Conservation (phyloP, 2,797 vertebrate species). For the Lates japonicus region DNA sequence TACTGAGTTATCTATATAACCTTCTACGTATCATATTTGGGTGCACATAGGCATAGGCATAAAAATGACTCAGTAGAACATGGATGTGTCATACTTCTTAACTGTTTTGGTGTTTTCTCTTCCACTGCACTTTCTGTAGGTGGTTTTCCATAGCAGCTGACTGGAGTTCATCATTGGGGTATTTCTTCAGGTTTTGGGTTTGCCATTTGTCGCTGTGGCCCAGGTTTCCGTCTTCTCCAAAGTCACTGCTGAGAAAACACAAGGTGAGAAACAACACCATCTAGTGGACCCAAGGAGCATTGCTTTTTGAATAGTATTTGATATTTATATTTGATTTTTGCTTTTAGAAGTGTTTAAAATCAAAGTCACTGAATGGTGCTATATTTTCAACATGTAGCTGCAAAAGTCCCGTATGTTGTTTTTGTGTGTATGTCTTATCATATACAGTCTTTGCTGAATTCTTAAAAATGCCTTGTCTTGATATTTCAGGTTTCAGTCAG, state of each 20-base stretch:
- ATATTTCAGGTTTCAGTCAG: slow-evolving; percentile 88
- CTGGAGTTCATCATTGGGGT: slow-evolving; percentile 90
- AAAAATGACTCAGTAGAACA: not conserved
- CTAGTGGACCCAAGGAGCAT: slow-evolving; percentile 13
- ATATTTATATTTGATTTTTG: too few relatives aligned
- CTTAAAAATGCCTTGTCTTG: not conserved
- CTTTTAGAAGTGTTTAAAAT: not conserved
- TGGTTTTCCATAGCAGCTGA: slow-evolving; percentile 82
- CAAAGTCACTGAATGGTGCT: not conserved
- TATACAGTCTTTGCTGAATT: not conserved
- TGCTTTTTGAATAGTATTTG: not conserved
- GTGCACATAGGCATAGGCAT: too few relatives aligned
- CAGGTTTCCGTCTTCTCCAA: slow-evolving; percentile 92
- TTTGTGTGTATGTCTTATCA: not conserved
- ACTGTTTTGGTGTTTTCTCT: not conserved
- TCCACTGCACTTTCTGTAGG: slow-evolving; percentile 71
- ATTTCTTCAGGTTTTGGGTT: slow-evolving; percentile 89
- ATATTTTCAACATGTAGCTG: not conserved
- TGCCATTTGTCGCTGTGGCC: slow-evolving; percentile 89
- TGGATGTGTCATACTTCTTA: not conserved
- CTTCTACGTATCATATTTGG: not conserved
- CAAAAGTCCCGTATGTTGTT: not conserved
- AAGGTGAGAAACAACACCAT: slow-evolving; percentile 81
- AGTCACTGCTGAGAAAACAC: slow-evolving; percentile 88
- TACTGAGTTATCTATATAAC: not conserved